phyloP scores from a whole-genome alignment of 2,888 invertebrate genomes.

The Lamellibrachia satsuma region DNA sequence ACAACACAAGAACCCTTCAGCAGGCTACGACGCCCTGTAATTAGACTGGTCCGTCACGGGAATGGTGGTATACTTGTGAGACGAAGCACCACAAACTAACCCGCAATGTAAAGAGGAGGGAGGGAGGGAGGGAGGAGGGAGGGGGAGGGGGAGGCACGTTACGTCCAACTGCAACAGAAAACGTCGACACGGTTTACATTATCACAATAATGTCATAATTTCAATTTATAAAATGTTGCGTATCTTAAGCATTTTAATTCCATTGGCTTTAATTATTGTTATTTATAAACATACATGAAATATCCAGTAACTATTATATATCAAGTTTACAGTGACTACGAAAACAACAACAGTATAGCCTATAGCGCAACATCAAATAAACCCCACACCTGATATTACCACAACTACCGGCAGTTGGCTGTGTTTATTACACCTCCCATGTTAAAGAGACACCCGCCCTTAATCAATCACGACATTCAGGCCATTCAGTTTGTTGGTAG shows the following conservation, averaged over 20 bases:
- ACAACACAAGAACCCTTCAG: neutral
- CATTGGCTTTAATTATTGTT: neutral
- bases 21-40: neutral
- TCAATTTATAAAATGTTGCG: neutral
- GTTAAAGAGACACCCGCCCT: neutral
- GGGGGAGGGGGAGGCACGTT: neutral
- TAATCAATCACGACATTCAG: conserved; percentile 12
- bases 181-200: neutral
- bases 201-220: neutral
- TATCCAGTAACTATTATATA: neutral
- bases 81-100: neutral
- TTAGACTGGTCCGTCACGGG: neutral
- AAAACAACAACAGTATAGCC: neutral
- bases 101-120: neutral
- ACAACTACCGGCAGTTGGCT: neutral
- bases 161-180: neutral
- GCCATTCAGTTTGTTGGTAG: neutral
- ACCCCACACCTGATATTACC: neutral
- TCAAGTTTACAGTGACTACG: neutral
- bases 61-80: neutral
- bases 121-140: neutral
- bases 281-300: neutral
- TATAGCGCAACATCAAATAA: neutral
- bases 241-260: no score
- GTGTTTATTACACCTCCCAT: neutral